Base-by-base conservation (phyloP, 2,113 vertebrate genomes). In the Gopherus evgoodei region DNA sequence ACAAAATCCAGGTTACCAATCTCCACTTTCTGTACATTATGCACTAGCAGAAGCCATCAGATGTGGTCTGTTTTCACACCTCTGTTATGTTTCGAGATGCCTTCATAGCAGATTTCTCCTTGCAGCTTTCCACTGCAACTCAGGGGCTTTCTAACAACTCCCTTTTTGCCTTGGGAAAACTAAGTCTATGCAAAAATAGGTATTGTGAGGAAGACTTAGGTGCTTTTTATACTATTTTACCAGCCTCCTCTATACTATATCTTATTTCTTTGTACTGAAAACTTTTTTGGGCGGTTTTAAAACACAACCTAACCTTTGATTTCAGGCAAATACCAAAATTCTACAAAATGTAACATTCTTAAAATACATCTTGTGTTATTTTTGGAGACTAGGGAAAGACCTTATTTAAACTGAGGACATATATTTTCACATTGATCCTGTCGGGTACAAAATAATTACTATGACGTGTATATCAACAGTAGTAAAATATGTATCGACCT, bases 371-470 rank as follows among this genome's bases (percentile, higher is more conserved):
- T 13, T 79, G 31, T 0, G 8, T 91, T 83, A 52, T 52, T 89
- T 86, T 72, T 92, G 62, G 86, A 84, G 59, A 76, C 83, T 1
- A 86, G n/a, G 4, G 22, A 29, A 38, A 44, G 56, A 21, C 75
- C 14, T 65, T 93, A 29, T 94, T 93, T 89, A 87, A 89, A 80
- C 69, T 69, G 17, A 93, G 81, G 56, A 27, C 54, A 87, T 91
- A 89, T 78, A 44, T 1, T 84, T 49, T 4, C 52, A 72, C 86
- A 50, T 93, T 91, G 81, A 93, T 90, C 83, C 21, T 86, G 11
- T 29, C 81, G 11, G 80, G 76, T 89, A 1, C 17, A 44, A 50
- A 76, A 78, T 87, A 52, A 35, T 5, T 31, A 22, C 57, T 91
- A 5, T 22, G 22, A 84, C 54, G 5, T 90, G 87, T 17, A 80